Base-by-base conservation (phyloP, 2,113 vertebrate species). In the Gymnarchus niloticus region DNA sequence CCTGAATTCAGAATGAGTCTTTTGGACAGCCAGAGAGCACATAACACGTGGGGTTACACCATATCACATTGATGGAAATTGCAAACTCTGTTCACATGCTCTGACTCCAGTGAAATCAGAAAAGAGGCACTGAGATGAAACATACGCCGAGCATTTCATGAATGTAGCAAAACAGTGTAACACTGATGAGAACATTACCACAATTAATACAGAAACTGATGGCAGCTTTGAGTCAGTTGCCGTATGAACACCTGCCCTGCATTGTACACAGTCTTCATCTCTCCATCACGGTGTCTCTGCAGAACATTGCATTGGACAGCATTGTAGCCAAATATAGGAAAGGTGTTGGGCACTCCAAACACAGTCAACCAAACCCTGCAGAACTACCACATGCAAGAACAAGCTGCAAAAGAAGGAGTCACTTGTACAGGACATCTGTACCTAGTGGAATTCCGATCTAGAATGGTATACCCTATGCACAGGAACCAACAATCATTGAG, bases 171-270 rank as follows among this genome's bases (percentile, higher is more conserved):
- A 84, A 19, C 28, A 86, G 54, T 86, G 86, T 81, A 41, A 86
- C 44, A 78, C 78, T 41, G 23, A 76, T 49, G 3, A 78, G 17
- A 87, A 84, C 80, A 48, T 78, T 0, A 77, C 12, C 83, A 86
- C 87, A 49, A 81, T 87, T n/a, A 78, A n/a, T n/a, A 88, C 86
- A 37, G 12, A 87, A 81, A 9, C 86, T 87, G 87, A 80, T 87
- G 23, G 85, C 88, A 8, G 87, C 88, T 17, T 49, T 23, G 33
- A 56, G 56, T 73, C 82, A 86, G n/a, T 77, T 86, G 12, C 56
- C 57, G 4, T 89, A 86, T 76, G 82, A 87, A 57, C 85, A 86
- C 23, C 3, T 89, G 33, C 57, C 82, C 3, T 88, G 86, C 77
- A 46, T 19, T 37, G 57, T 81, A 28, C 84, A 89, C 81, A 88